These are phyloP conservation scores for Drosophila persimilis DNA, from an alignment of 1,140 invertebrate genomes.

Conservation along the genomic window DNA sequence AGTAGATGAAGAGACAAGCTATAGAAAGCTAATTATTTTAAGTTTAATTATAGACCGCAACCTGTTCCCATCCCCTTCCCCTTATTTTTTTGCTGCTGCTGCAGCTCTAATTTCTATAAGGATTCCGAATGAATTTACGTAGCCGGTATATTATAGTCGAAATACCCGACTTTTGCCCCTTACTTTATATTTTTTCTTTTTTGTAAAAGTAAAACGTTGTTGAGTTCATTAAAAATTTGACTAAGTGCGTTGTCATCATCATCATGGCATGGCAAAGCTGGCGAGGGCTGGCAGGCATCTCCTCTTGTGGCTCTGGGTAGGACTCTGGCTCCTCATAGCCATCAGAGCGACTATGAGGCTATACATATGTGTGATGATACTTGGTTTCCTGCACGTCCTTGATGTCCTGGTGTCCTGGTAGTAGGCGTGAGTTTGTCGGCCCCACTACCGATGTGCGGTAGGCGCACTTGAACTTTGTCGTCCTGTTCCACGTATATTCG, in stretches of 20 bases:
- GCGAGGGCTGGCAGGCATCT: conserved; percentile 5
- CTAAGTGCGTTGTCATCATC: conserved; percentile 74
- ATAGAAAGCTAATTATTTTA: no score
- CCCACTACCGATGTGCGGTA: conserved; percentile 22
- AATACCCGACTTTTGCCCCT: not conserved
- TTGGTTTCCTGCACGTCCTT: conserved; percentile 48
- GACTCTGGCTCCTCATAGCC: conserved; percentile 36
- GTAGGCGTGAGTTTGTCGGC: conserved; percentile 16
- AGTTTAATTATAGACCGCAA: no score
- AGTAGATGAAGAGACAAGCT: no score
- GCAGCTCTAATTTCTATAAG: no score
- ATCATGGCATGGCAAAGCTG: conserved; percentile 32
- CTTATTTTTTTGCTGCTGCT: no score
- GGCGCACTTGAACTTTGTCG: conserved; percentile 45
- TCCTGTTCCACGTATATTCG: conserved; percentile 7
- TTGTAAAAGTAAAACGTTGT: conserved; percentile 75
- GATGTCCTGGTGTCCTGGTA: conserved; percentile 7
- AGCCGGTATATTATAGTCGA: conserved; percentile 3
- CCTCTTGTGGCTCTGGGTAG: conserved; percentile 27
- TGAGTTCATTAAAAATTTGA: conserved; percentile 79
- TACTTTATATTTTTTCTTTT: conserved; percentile 17
- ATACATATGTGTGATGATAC: conserved; percentile 15
- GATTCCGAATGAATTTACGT: not conserved
- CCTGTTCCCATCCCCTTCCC: no score
- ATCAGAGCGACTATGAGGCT: conserved; percentile 9